Evolutionary conservation across 2,888 invertebrate species (phyloP), one percentile per base, ranked within the genome.

Genomic region (Schizaphis graminum): DNA sequence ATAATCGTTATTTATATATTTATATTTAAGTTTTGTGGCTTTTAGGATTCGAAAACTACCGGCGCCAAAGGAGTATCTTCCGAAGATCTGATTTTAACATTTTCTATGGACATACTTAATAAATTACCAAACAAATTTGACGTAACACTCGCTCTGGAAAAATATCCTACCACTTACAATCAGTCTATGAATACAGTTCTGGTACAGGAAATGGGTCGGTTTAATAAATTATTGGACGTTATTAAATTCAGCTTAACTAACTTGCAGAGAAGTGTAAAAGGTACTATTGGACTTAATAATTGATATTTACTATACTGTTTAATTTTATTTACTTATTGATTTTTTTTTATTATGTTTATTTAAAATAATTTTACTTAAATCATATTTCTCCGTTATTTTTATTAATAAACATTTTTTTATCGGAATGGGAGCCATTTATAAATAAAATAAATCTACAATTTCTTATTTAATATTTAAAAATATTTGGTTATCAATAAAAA

Each of bases 131-230:
- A 95, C 47, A 95, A 96, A 86, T 98, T 97, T 96, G 97, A 98
- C 95, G 96, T 98, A 84, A 98, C 98, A 96, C 96, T 95, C 77
- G 97, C 97, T 0, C 96, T 96, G 95, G 96, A 96, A 95, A 97
- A 96, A 95, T 98, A 97, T 95, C 98, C 98, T 0, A 97, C 98
- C 0, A 96, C 97, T 95, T 98, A 98, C 95, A 96, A 96, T 91
- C 98, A 98, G 96, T 98, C 98, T 1, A 98, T 98, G 98, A 98
- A 98, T 95, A 98, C 98, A 0, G 98, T 98, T 13, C 96, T 98
- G 35, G 97, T 98, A 90, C 97, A 98, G 96, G 98, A 98, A 96
- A 97, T 98, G 97, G 97, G 97, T 95, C 96, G 97, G 77, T 98
- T 97, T 95, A 98, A 97, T 95, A 97, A 96, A 95, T 96, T 98